Conservation (phyloP, 2,797 vertebrate species). For the Helostoma temminkii region DNA sequence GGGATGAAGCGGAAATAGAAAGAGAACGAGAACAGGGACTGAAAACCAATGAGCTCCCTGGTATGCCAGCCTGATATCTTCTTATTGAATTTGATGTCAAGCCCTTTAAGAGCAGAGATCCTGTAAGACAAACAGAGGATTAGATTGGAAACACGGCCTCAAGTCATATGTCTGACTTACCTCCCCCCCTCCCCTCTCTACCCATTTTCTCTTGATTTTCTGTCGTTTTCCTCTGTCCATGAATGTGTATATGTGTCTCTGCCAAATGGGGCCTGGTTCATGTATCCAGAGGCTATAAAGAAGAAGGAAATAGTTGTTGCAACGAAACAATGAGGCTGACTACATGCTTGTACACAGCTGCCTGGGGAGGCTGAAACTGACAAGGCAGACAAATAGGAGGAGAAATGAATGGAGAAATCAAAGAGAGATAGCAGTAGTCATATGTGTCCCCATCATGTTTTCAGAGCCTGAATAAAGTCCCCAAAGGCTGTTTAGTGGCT, state of each 20-base stretch:
- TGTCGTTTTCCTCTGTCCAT: conserved; percentile 26
- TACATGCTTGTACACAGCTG: conserved; percentile 41
- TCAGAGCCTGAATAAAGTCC: conserved; percentile 49
- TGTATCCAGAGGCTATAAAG: conserved; percentile 64
- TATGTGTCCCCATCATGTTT: conserved; percentile 60
- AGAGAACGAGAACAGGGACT: conserved; percentile 46
- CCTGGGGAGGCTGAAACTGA: conserved; percentile 65
- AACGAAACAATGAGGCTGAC: conserved; percentile 67
- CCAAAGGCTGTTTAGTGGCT: conserved; percentile 41
- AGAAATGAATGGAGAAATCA: conserved; percentile 66
- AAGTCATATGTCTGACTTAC: conserved; percentile 68
- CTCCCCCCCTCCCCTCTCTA: conserved; percentile 31
- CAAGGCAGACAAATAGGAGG: conserved; percentile 64
- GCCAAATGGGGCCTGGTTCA: conserved; percentile 48
- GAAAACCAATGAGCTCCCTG: conserved; percentile 70
- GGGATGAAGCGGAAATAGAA: conserved; percentile 37
- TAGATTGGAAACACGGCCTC: conserved; percentile 77
- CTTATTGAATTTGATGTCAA: conserved; percentile 82
- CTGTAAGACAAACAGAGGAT: conserved; percentile 82
- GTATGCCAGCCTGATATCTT: conserved; percentile 63
- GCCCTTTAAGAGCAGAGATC: conserved; percentile 74
- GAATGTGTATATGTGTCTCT: conserved; percentile 22
- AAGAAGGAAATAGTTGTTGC: conserved; percentile 68
- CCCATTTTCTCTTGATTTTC: conserved; percentile 45
- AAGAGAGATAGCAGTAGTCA: conserved; percentile 48